Conservation (phyloP, 2,113 vertebrate genomes). For the Stigmatopora nigra region DNA sequence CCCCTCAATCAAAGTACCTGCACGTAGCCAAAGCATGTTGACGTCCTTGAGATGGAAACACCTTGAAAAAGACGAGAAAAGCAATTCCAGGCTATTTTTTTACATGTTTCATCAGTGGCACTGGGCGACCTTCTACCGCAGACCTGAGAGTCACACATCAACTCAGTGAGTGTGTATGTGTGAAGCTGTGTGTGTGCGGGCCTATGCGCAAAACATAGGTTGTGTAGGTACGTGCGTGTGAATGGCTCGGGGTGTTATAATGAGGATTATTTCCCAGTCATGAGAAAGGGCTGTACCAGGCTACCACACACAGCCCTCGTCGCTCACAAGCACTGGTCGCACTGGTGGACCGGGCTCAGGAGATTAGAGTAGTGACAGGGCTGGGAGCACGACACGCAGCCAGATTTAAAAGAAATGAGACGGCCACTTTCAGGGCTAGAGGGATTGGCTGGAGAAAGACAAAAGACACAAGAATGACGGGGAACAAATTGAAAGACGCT, state of each 20-base stretch:
- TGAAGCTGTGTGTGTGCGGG: conserved; percentile 28
- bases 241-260: conserved; percentile 55
- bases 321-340: conserved; percentile 68
- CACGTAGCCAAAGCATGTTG: conserved; percentile 75
- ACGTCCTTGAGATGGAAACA: conserved; percentile 57
- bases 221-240: conserved; percentile 28
- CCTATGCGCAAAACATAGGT: conserved; percentile 27
- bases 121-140: conserved; percentile 41
- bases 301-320: conserved; percentile 72
- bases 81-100: conserved; percentile 58
- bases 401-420: conserved; percentile 16
- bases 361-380: conserved; percentile 60
- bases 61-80: conserved; percentile 62
- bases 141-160: conserved; percentile 41
- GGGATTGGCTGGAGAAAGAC: conserved; percentile 2
- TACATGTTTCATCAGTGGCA: conserved; percentile 57
- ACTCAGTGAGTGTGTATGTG: conserved; percentile 32
- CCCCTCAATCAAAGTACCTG: conserved; percentile 62
- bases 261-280: conserved; percentile 75
- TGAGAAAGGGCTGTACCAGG: conserved; percentile 78
- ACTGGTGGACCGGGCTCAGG: conserved; percentile 59
- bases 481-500: not conserved
- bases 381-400: conserved; percentile 16
- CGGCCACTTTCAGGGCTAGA: conserved; percentile 3
- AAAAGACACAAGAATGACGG: not conserved